Base-by-base conservation (phyloP, 2,888 invertebrate genomes). In the Myopa testacea region DNA sequence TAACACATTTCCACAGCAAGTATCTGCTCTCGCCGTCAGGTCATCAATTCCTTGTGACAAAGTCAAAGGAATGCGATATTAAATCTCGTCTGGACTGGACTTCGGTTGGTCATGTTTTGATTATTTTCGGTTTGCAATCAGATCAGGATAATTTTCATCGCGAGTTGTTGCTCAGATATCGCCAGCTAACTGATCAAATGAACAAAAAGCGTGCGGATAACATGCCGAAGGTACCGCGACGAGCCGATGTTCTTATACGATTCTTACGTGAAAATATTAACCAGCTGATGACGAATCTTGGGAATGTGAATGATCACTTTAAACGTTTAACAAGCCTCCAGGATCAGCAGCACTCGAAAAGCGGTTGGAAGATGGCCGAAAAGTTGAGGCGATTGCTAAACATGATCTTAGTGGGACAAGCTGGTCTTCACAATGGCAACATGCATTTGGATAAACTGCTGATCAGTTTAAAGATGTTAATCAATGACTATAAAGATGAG, bases 351-450 rank as follows among this genome's bases (percentile, higher is more conserved):
- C 91, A 91, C 78, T 87, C 90, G 45, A 89, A 90, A 86, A 83
- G 88, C 86, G 63, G 88, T 82, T 84, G 75, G 73, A 89, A 88
- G 71, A 82, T 88, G 79, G 91, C 92, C 3, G 91, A 91, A 77
- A 86, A 86, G 68, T 88, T 90, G 83, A 85, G 91, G 4, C 91
- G 89, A 75, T 89, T 88, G 70, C 85, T 93, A 0, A 93, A 93
- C 82, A 92, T 91, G 90, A 90, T 92, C 52, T 86, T 93, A 7
- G 85, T 93, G 7, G 93, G 93, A 0, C 92, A 92, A 85, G 91
- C 91, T 0, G 92, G 92, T 0, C 89, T 93, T 37, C 88, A 88
- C 4, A 90, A 91, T 77, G 93, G 93, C 1, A 83, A 87, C 0
- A 82, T 84, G 78, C 91, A 91, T 82, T 84, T 92, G 38, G 89